These are phyloP conservation scores for Huso huso DNA, from an alignment of 2,797 vertebrate genomes.

Conservation along the genomic window DNA sequence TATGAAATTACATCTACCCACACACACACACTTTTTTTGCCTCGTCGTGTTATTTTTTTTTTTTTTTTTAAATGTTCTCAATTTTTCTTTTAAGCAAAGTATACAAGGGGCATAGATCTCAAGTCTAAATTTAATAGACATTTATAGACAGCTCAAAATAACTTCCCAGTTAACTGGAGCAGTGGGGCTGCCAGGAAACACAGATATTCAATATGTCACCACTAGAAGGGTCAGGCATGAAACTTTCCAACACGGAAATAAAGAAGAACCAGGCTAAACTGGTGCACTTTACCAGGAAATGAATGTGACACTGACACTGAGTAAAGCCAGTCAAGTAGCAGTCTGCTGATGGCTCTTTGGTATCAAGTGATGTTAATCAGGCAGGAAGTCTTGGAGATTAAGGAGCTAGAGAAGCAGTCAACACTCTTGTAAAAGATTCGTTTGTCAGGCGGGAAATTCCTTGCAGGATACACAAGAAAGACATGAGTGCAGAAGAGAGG, in stretches of 20 bases:
- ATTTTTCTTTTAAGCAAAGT: not conserved
- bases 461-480: not conserved
- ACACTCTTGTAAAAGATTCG: not conserved
- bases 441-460: not conserved
- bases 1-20: too few relatives aligned
- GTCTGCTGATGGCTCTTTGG: conserved; percentile 1
- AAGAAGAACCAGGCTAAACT: conserved; percentile 10
- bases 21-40: too few relatives aligned
- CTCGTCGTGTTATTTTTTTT: too few relatives aligned
- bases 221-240: conserved; percentile 7
- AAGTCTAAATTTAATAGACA: not conserved
- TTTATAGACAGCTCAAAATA: conserved; percentile 10
- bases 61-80: not conserved
- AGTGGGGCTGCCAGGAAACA: conserved; percentile 11
- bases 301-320: conserved; percentile 1
- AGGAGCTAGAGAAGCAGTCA: not conserved
- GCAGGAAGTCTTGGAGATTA: conserved; percentile 9
- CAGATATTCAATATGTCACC: conserved; percentile 14
- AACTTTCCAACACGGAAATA: conserved; percentile 10
- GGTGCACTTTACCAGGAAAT: conserved; percentile 14
- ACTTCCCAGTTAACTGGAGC: conserved; percentile 4
- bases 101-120: not conserved
- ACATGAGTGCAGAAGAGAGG: too few relatives aligned
- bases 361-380: conserved; percentile 2
- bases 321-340: conserved; percentile 5